Evolutionary conservation across 2,113 vertebrate genomes (phyloP).

Genomic region (Pollimyrus isidori): DNA sequence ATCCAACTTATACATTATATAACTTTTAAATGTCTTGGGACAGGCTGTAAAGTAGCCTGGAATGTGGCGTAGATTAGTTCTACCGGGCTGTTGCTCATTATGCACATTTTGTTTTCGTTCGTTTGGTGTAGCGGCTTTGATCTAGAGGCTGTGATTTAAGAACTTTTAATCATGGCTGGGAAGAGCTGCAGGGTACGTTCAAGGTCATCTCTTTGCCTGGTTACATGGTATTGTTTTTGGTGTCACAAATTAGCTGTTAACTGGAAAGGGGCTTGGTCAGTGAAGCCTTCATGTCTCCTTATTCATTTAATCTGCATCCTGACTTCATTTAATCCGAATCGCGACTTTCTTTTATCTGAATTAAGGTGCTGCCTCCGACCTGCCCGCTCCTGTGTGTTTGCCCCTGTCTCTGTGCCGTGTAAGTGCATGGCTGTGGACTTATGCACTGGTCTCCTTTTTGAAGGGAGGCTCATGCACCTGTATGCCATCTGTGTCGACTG

Average conservation of each 20-base stretch:
- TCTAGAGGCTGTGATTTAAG: background rate
- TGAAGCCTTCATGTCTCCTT: background rate
- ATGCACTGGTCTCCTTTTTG: conserved; percentile 43
- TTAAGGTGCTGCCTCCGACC: background rate
- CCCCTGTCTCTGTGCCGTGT: background rate
- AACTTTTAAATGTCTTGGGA: background rate
- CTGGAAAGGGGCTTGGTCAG: background rate
- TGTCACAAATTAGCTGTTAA: background rate
- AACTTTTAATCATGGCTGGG: background rate
- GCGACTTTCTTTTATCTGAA: background rate
- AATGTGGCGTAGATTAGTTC: background rate
- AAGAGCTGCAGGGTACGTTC: background rate
- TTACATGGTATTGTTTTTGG: background rate
- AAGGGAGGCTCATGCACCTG: conserved; percentile 97
- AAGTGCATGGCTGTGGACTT: background rate
- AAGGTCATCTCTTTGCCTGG: background rate
- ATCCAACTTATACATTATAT: background rate
- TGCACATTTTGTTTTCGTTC: background rate
- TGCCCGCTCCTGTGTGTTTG: background rate
- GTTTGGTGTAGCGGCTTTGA: background rate
- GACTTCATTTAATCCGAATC: background rate
- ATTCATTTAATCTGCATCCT: background rate
- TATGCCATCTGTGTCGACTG: conserved; percentile 97
- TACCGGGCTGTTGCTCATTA: background rate
- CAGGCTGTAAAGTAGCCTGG: background rate